A percentile compares a stretch with the other conserved stretches of the same genome.
Evolutionary conservation across 1,140 invertebrate species (phyloP).

Genomic region (Leptonema lineaticorne): DNA sequence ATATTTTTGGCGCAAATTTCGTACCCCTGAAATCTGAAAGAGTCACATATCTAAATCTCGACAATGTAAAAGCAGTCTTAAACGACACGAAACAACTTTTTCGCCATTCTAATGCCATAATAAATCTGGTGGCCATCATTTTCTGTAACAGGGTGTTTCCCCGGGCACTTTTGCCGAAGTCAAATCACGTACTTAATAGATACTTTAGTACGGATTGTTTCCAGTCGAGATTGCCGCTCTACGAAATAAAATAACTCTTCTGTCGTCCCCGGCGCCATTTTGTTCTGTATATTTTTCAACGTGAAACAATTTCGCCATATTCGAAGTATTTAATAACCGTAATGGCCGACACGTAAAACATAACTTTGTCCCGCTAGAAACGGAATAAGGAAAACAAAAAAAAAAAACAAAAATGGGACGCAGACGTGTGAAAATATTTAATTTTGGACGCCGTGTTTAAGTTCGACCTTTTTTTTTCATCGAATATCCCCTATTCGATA

Average conservation of each 20-base stretch:
- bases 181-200: conserved; percentile 42
- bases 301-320: conserved; percentile 2
- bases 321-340: conserved; percentile 1
- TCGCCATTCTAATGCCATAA: too few species aligned
- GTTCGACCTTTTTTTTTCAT: background rate
- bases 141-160: background rate
- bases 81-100: too few species aligned
- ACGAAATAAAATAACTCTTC: conserved; percentile 38
- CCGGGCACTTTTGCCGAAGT: conserved; percentile 25
- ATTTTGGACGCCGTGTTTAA: background rate
- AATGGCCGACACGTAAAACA: background rate
- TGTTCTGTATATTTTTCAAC: conserved; percentile 1
- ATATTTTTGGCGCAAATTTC: background rate
- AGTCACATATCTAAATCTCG: too few species aligned
- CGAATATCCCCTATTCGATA: too few species aligned
- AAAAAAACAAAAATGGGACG: background rate
- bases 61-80: too few species aligned
- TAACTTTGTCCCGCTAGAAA: too few species aligned
- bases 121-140: conserved; percentile 24
- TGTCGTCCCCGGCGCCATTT: conserved; percentile 1
- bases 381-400: background rate
- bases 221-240: conserved; percentile 31
- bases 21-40: too few species aligned
- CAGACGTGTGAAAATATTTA: background rate
- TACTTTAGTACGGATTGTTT: conserved; percentile 39